These are phyloP conservation scores for Dorcus hopei DNA, from an alignment of 2,888 invertebrate genomes.

Conservation along the genomic window DNA sequence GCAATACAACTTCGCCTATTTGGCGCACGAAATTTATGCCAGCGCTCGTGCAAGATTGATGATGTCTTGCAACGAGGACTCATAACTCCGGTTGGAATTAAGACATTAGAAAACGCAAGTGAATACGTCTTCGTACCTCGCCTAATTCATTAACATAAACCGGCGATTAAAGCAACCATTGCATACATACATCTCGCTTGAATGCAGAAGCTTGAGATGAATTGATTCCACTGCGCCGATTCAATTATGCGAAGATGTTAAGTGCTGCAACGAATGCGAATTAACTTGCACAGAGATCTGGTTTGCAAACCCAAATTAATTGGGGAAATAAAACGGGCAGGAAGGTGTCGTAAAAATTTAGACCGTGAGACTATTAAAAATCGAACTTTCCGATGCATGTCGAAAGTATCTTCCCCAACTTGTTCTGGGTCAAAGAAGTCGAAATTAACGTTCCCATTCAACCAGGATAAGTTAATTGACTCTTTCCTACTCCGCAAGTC, in stretches of 20 bases:
- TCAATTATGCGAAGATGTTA: constrained; percentile 6
- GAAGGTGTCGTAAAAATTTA: too few relatives aligned
- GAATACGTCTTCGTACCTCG: constrained; percentile 21
- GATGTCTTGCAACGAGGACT: constrained; percentile 7
- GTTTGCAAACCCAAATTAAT: too few relatives aligned
- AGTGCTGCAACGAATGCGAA: too few relatives aligned
- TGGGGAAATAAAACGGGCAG: too few relatives aligned
- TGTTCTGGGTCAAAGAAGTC: too few relatives aligned
- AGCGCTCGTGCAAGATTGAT: constrained; percentile 7
- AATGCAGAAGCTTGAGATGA: background rate
- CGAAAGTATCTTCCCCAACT: too few relatives aligned
- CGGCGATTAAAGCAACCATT: constrained; percentile 21
- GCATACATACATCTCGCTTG: constrained; percentile 9
- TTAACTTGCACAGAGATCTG: too few relatives aligned
- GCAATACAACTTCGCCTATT: background rate
- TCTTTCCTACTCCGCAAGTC: too few relatives aligned
- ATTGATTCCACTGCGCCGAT: constrained; percentile 15
- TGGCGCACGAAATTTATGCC: background rate
- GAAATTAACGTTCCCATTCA: too few relatives aligned
- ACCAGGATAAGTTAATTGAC: too few relatives aligned
- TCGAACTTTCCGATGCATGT: too few relatives aligned
- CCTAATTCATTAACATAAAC: constrained; percentile 28
- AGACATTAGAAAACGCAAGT: constrained; percentile 26
- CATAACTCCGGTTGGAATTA: constrained; percentile 12
- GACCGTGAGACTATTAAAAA: too few relatives aligned